Conservation (phyloP, 2,888 invertebrate species). For the Carterocephalus palaemon region DNA sequence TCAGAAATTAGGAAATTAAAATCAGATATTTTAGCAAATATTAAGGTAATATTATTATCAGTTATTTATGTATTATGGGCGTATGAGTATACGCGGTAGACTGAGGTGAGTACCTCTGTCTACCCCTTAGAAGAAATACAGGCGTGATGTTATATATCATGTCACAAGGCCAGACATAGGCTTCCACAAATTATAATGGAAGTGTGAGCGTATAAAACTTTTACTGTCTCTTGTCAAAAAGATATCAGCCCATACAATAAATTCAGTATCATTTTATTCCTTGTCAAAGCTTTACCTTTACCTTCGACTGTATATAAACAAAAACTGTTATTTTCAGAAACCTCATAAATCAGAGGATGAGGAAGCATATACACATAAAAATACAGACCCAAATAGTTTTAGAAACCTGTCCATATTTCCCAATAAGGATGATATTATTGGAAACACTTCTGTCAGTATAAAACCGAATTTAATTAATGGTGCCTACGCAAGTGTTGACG, state of each 20-base stretch:
- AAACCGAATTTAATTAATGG: conserved; percentile 80
- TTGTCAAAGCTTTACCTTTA: neutral
- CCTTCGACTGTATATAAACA: too few species aligned
- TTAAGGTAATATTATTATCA: conserved; percentile 41
- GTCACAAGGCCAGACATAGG: too few species aligned
- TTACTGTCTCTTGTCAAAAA: too few species aligned
- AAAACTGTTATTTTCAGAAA: conserved; percentile 7
- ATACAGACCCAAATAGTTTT: conserved; percentile 43
- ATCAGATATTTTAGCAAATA: conserved; percentile 36
- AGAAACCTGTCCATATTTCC: conserved; percentile 65
- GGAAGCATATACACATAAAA: conserved; percentile 3
- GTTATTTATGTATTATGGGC: too few species aligned
- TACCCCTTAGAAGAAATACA: too few species aligned
- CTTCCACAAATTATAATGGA: too few species aligned
- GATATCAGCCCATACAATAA: neutral
- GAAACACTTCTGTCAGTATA: conserved; percentile 53
- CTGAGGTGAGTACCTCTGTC: too few species aligned
- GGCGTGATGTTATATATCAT: too few species aligned
- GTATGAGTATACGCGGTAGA: too few species aligned
- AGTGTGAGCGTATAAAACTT: too few species aligned
- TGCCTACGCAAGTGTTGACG: conserved; percentile 80
- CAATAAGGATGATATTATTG: conserved; percentile 74
- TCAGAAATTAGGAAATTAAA: conserved; percentile 44
- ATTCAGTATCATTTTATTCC: neutral
- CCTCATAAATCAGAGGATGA: neutral